Percentiles rank a stretch among this genome's conserved stretches.
Conservation (phyloP, 2,888 invertebrate genomes). For the Acanthosepion esculentum region DNA sequence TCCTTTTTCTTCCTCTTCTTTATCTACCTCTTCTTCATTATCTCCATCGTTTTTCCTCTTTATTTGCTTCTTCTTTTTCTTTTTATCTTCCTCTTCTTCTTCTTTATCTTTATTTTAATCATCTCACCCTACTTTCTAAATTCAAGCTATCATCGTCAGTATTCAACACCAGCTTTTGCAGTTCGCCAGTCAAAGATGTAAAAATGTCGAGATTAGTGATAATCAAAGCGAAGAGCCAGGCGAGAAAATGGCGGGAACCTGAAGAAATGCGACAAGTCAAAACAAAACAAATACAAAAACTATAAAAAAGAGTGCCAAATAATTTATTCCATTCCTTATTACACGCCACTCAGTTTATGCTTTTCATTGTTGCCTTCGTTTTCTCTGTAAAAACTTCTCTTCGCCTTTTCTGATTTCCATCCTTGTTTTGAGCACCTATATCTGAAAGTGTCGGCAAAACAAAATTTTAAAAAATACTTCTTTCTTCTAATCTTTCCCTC, state of each 20-base stretch:
- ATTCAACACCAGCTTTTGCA: neutral
- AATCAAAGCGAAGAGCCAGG: neutral
- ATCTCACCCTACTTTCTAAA: neutral
- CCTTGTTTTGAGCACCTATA: too few species aligned
- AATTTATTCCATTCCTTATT: too few species aligned
- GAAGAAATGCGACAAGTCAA: too few species aligned
- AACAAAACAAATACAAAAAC: too few species aligned
- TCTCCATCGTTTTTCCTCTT: too few species aligned
- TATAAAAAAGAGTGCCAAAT: too few species aligned
- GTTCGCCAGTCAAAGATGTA: neutral
- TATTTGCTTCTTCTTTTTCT: neutral
- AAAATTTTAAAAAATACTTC: neutral
- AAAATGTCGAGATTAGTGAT: neutral
- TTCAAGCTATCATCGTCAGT: neutral
- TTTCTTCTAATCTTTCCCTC: neutral
- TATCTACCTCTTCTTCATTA: fast-evolving
- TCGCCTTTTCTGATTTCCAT: too few species aligned
- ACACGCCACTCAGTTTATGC: too few species aligned
- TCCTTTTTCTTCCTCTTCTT: neutral
- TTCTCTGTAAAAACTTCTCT: too few species aligned
- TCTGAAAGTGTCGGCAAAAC: too few species aligned
- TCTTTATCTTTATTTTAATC: neutral
- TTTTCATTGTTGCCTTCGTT: too few species aligned
- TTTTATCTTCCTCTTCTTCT: neutral
- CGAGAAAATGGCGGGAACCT: neutral